Conservation (phyloP, 2,888 invertebrate species). For the Euzetes globulus region DNA sequence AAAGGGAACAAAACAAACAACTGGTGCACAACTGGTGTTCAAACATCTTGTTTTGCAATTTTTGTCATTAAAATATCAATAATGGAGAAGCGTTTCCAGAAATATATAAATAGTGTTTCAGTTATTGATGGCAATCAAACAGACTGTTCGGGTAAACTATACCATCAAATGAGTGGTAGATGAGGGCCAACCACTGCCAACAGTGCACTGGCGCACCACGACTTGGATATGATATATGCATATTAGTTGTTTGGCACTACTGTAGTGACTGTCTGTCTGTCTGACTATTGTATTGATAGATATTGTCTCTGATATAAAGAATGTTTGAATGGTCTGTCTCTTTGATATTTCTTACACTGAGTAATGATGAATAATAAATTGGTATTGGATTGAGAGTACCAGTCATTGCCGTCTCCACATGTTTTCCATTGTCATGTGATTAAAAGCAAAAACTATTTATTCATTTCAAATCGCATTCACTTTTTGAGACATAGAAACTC, state of each 20-base stretch:
- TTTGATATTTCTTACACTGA: not conserved
- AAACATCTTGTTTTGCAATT: slow-evolving; percentile 28
- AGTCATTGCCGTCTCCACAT: slow-evolving; percentile 25
- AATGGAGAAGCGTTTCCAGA: slow-evolving; percentile 19
- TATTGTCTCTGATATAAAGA: not conserved
- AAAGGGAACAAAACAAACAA: slow-evolving; percentile 9
- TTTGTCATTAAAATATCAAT: slow-evolving; percentile 26
- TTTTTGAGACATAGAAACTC: slow-evolving; percentile 16
- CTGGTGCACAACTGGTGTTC: slow-evolving; percentile 24
- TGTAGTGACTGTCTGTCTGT: not conserved
- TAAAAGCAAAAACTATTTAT: slow-evolving; percentile 23
- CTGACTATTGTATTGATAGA: not conserved
- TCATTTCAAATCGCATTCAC: not conserved
- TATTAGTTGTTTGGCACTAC: not conserved
- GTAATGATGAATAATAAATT: slow-evolving; percentile 30
- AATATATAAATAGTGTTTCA: not conserved
- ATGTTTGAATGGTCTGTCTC: not conserved
- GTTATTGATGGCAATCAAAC: not conserved
- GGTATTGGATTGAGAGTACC: slow-evolving; percentile 22
- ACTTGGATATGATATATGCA: slow-evolving; percentile 1
- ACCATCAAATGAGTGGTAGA: not conserved
- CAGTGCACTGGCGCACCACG: not conserved
- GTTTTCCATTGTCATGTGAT: slow-evolving; percentile 23
- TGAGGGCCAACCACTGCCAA: not conserved
- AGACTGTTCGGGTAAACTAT: not conserved